These are phyloP conservation scores for Tiliacea citrago DNA, from an alignment of 2,888 invertebrate genomes.

Conservation along the genomic window DNA sequence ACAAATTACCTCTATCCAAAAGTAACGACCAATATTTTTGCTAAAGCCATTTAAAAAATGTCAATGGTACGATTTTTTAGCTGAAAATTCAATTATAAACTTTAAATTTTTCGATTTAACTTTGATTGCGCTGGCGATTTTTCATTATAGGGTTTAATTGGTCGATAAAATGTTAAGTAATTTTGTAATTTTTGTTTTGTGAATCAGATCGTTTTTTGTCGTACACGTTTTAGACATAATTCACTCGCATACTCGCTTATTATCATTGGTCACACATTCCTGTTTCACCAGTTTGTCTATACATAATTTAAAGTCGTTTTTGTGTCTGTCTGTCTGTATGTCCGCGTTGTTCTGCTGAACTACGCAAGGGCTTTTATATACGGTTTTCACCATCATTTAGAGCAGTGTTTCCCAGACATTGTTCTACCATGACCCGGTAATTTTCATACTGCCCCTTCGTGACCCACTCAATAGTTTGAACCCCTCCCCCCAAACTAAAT, in stretches of 20 bases:
- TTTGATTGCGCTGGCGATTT: slow-evolving; percentile 26
- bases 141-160: slow-evolving; percentile 4
- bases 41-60: slow-evolving; percentile 27
- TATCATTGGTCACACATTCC: neutral
- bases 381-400: too few relatives aligned
- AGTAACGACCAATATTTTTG: slow-evolving; percentile 35
- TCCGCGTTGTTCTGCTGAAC: too few relatives aligned
- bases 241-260: too few relatives aligned
- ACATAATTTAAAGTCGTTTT: too few relatives aligned
- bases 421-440: too few relatives aligned
- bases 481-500: too few relatives aligned
- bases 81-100: slow-evolving; percentile 44
- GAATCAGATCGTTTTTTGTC: neutral
- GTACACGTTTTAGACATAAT: neutral
- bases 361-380: too few relatives aligned
- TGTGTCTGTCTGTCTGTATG: too few relatives aligned
- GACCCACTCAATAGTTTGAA: too few relatives aligned
- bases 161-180: neutral
- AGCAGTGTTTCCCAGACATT: too few relatives aligned
- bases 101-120: slow-evolving; percentile 27
- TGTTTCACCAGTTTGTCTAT: neutral
- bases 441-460: too few relatives aligned
- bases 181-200: neutral
- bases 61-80: slow-evolving; percentile 16
- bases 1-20: slow-evolving; percentile 45